Conservation (phyloP, 2,113 vertebrate species). For the Phrynosoma platyrhinos region DNA sequence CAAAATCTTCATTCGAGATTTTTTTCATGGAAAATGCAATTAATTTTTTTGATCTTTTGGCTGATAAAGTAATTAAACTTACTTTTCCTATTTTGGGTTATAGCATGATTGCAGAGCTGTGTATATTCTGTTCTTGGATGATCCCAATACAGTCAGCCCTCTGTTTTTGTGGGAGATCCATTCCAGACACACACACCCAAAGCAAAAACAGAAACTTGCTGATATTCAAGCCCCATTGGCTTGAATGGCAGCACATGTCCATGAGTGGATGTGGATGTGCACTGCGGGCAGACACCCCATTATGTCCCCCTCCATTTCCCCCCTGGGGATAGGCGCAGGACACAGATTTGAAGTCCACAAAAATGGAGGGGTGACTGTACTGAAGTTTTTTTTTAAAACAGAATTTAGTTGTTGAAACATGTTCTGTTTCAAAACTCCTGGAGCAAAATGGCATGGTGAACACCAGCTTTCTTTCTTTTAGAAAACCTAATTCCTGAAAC, state of each 20-base stretch:
- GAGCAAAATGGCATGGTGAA: background rate
- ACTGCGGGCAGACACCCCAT: too few relatives aligned
- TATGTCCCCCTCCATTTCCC: too few relatives aligned
- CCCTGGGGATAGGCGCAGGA: too few relatives aligned
- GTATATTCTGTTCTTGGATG: background rate
- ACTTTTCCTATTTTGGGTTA: background rate
- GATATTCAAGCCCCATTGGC: too few relatives aligned
- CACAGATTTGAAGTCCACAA: too few relatives aligned
- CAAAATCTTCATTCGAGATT: background rate
- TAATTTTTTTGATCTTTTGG: conserved; percentile 35
- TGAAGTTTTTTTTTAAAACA: conserved; percentile 16
- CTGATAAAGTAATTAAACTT: background rate
- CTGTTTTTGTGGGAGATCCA: too few relatives aligned
- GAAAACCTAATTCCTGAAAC: conserved; percentile 17
- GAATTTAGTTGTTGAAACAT: conserved; percentile 25
- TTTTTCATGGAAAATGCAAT: conserved; percentile 18
- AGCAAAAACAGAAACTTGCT: too few relatives aligned
- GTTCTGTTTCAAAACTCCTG: conserved; percentile 20
- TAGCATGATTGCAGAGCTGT: conserved; percentile 2
- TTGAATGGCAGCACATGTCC: too few relatives aligned
- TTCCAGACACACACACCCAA: too few relatives aligned
- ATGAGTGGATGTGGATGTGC: too few relatives aligned
- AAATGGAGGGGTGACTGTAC: too few relatives aligned
- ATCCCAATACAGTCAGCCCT: background rate
- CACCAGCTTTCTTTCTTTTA: conserved; percentile 6